Conservation (phyloP, 2,113 vertebrate species). For the Zosterops pallidus region DNA sequence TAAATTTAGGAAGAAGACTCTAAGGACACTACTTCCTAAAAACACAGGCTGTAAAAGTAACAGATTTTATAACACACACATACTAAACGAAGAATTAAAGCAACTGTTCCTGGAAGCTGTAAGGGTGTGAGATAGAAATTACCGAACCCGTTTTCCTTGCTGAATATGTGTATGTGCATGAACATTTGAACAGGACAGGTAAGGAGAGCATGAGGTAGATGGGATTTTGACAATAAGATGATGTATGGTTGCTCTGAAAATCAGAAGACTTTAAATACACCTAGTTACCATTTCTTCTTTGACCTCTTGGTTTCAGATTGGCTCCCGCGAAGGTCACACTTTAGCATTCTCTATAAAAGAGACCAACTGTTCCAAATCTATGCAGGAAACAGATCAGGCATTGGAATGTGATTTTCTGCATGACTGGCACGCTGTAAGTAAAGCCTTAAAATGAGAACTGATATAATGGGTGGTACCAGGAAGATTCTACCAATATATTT, state of each 20-base stretch:
- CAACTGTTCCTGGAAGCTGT: not conserved
- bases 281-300: not conserved
- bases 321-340: not conserved
- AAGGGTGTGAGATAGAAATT: not conserved
- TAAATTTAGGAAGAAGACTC: not conserved
- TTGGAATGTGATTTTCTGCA: conserved; percentile 41
- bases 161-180: not conserved
- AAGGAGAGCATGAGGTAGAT: not conserved
- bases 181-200: not conserved
- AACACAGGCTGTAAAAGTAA: not conserved
- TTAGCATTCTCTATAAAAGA: conserved; percentile 61
- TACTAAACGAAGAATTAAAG: not conserved
- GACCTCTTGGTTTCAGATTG: conserved; percentile 41
- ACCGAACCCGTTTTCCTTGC: not conserved
- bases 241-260: not conserved
- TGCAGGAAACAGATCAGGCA: not conserved
- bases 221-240: not conserved
- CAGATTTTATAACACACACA: not conserved
- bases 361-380: conserved; percentile 8
- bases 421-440: conserved; percentile 27
- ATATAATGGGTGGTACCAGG: not conserved
- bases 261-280: not conserved
- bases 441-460: not conserved
- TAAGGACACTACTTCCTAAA: not conserved
- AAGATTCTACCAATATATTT: not conserved